phyloP scores from a whole-genome alignment of 2,888 invertebrate genomes.

The Pterostichus madidus region DNA sequence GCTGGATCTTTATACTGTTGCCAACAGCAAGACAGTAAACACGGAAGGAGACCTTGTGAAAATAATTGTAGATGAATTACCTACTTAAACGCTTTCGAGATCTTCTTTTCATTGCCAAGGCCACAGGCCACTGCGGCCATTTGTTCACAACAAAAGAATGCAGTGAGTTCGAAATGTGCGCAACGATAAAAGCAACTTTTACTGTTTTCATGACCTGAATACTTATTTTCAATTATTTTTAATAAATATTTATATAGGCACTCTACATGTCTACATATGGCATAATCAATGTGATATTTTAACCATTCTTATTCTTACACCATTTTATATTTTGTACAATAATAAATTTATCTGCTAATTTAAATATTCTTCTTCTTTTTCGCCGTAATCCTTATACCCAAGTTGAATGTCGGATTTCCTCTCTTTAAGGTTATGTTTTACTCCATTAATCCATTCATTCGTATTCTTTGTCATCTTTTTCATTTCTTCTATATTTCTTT shows the following conservation, averaged over 20 bases:
- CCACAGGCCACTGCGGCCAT: background rate
- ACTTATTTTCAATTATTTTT: slow-evolving; percentile 11
- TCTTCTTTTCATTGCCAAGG: slow-evolving; percentile 45
- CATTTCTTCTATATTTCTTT: no score
- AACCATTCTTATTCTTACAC: no score
- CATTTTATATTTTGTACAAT: no score
- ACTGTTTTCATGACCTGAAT: slow-evolving; percentile 44
- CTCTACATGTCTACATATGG: background rate
- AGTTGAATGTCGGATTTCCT: no score
- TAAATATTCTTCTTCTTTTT: no score
- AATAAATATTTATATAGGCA: slow-evolving; percentile 11
- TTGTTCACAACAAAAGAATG: slow-evolving; percentile 37
- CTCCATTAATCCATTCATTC: no score
- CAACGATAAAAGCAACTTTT: slow-evolving; percentile 13
- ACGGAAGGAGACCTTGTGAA: slow-evolving; percentile 21
- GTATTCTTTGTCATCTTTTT: no score
- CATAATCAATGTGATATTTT: background rate
- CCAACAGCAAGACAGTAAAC: slow-evolving; percentile 13
- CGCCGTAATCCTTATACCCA: no score
- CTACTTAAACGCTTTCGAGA: slow-evolving; percentile 43
- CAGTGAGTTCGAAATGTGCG: background rate
- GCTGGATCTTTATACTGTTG: background rate
- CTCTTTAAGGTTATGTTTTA: no score
- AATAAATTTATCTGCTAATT: slow-evolving; percentile 1
- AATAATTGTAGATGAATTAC: slow-evolving; percentile 50